Evolutionary conservation across 2,888 invertebrate species (phyloP).

Genomic region (Mystacides longicornis): DNA sequence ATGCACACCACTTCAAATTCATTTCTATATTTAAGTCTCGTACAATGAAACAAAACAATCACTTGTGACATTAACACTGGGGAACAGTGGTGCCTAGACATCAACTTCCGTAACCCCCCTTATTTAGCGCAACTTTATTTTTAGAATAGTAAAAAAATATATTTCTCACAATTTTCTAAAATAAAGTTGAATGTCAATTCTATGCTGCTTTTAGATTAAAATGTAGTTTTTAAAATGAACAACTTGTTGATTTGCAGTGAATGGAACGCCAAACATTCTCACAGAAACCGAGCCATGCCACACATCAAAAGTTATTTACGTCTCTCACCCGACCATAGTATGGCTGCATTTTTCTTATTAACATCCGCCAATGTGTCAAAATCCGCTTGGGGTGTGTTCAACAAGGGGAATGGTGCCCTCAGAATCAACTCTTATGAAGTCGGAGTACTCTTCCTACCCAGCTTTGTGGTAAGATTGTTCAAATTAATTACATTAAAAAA

Average conservation of each 20-base stretch:
- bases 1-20: too few species aligned
- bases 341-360: conserved; percentile 74
- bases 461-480: conserved; percentile 60
- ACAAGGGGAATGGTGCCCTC: conserved; percentile 50
- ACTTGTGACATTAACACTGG: too few species aligned
- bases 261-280: conserved; percentile 69
- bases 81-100: too few species aligned
- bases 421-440: conserved; percentile 84
- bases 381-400: conserved; percentile 87
- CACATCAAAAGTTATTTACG: conserved; percentile 91
- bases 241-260: conserved; percentile 53
- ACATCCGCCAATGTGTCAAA: conserved; percentile 95
- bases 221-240: too few species aligned
- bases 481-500: not conserved
- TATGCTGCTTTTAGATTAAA: too few species aligned
- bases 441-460: conserved; percentile 83
- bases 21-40: too few species aligned
- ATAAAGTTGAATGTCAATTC: too few species aligned
- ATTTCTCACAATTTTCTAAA: too few species aligned
- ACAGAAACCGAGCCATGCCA: conserved; percentile 81
- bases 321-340: conserved; percentile 57
- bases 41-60: too few species aligned
- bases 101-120: too few species aligned
- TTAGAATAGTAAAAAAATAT: too few species aligned
- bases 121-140: too few species aligned